Evolutionary conservation across 2,113 vertebrate species (phyloP).

Genomic region (Ramphastos sulfuratus): DNA sequence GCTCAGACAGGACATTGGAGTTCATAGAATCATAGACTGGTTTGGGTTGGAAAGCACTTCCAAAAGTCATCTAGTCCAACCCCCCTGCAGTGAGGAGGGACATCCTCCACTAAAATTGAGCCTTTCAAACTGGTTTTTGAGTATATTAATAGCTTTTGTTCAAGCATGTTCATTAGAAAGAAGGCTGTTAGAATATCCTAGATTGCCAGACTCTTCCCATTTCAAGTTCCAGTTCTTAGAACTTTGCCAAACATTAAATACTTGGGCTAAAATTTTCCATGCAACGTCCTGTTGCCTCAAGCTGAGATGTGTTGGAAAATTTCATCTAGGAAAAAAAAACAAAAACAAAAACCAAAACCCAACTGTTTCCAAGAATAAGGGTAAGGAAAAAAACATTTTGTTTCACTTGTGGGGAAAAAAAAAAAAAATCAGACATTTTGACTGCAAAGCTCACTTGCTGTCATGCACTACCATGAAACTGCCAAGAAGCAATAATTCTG

Average conservation of each 20-base stretch:
- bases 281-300: constrained; percentile 1
- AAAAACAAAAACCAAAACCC: not conserved
- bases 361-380: constrained; percentile 7
- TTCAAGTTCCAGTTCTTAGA: not conserved
- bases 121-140: not conserved
- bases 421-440: not conserved
- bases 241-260: constrained; percentile 22
- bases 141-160: constrained; percentile 25
- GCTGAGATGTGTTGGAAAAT: constrained; percentile 42
- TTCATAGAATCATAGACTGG: too few relatives aligned
- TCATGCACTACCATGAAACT: not conserved
- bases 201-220: not conserved
- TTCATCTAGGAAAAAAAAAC: not conserved
- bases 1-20: constrained; percentile 1
- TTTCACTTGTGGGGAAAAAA: not conserved
- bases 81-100: too few relatives aligned
- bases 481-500: not conserved
- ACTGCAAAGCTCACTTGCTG: not conserved
- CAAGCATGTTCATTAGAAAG: constrained; percentile 10
- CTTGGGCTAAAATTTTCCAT: constrained; percentile 37
- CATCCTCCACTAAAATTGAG: not conserved
- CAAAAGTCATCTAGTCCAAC: too few relatives aligned
- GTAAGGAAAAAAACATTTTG: not conserved
- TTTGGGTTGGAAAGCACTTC: too few relatives aligned
- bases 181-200: not conserved